A percentile compares a stretch with the other conserved stretches of the same genome.
Conservation (phyloP, 2,888 invertebrate genomes). For the Emmelina monodactyla region DNA sequence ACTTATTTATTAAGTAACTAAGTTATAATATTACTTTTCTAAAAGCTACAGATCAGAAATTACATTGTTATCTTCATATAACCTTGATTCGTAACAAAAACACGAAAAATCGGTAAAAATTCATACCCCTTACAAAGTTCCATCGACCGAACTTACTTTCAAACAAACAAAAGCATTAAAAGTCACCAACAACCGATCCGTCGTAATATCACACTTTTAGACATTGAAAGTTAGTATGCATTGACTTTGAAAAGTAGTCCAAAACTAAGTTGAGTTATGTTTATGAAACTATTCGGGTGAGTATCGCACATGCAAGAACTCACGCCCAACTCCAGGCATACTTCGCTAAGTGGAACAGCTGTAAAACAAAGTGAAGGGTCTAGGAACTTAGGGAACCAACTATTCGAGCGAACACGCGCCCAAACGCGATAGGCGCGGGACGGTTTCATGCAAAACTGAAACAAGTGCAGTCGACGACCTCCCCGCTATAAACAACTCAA, state of each 20-base stretch:
- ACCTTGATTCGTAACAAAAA: no score
- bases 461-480: conserved; percentile 37
- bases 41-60: no score
- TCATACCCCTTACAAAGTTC: conserved; percentile 34
- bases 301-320: conserved; percentile 64
- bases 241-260: conserved; percentile 67
- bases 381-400: conserved; percentile 60
- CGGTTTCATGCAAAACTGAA: conserved; percentile 35
- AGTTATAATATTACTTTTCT: no score
- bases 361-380: conserved; percentile 67
- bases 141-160: conserved; percentile 58
- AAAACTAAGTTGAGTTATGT: conserved; percentile 67
- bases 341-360: conserved; percentile 66
- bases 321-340: conserved; percentile 64
- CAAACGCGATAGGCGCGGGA: conserved; percentile 20
- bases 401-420: conserved; percentile 47
- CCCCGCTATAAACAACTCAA: conserved; percentile 59
- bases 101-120: no score
- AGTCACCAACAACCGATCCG: conserved; percentile 60
- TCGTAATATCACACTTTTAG: conserved; percentile 62
- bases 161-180: conserved; percentile 65
- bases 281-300: conserved; percentile 66
- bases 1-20: no score
- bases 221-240: conserved; percentile 66
- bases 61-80: no score